Percentiles rank a stretch among this genome's conserved stretches.
These are phyloP conservation scores for Hypotaenidia okinawae DNA, from an alignment of 2,797 vertebrate genomes.

Conservation along the genomic window DNA sequence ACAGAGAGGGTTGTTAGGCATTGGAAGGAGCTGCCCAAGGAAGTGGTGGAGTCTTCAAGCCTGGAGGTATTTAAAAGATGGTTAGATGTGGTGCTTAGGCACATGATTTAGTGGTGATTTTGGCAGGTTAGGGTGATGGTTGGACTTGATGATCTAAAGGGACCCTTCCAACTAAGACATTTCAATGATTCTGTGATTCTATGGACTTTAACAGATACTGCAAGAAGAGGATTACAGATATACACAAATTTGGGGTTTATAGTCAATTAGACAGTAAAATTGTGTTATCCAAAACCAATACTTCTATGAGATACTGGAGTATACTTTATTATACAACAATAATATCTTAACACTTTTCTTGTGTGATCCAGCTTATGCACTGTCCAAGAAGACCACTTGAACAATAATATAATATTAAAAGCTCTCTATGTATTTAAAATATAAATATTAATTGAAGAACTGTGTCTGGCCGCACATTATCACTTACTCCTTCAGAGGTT, in stretches of 20 bases:
- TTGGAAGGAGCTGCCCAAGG: no score
- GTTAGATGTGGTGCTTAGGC: no score
- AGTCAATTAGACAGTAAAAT: not conserved
- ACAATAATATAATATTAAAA: not conserved
- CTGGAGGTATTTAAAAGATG: no score
- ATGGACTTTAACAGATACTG: not conserved
- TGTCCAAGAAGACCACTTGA: not conserved
- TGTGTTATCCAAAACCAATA: not conserved
- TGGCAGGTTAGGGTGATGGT: no score
- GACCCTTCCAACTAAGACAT: no score
- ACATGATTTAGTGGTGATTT: no score
- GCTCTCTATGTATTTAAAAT: not conserved
- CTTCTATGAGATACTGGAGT: not conserved
- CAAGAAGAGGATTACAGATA: not conserved
- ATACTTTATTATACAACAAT: not conserved
- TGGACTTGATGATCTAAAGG: no score
- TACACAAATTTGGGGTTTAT: accelerated
- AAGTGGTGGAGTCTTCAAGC: no score
- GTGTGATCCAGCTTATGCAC: not conserved
- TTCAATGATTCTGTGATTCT: no score
- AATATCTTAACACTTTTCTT: not conserved
- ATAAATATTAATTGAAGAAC: not conserved
- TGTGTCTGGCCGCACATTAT: not conserved
- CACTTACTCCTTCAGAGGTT: not conserved
- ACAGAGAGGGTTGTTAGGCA: no score